Percentiles rank a stretch among this genome's conserved stretches.
phyloP scores from a whole-genome alignment of 1,140 invertebrate species.

The Ruditapes philippinarum region DNA sequence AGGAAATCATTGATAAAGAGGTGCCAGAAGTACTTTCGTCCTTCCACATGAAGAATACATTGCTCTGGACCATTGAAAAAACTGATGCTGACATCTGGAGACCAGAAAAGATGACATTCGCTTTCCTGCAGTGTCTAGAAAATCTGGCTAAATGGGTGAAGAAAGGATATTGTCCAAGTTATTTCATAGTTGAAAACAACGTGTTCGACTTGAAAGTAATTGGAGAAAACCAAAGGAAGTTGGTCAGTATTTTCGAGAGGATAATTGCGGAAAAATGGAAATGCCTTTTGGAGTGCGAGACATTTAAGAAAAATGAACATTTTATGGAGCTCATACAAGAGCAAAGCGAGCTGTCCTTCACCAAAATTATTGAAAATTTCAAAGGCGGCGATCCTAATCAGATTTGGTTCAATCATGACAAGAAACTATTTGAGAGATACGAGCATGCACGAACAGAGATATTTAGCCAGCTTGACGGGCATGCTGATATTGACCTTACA shows the following conservation, averaged over 20 bases:
- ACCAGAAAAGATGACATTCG: not conserved
- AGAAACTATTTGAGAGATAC: not conserved
- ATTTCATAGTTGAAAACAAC: constrained; percentile 2
- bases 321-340: not conserved
- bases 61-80: constrained; percentile 7
- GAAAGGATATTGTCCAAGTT: constrained; percentile 4
- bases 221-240: not conserved
- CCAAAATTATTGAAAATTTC: not conserved
- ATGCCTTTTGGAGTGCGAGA: not conserved
- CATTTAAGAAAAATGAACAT: not conserved
- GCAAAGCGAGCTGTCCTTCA: not conserved
- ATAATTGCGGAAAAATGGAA: not conserved
- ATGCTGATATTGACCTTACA: not conserved
- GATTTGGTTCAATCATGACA: constrained; percentile 10
- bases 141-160: not conserved
- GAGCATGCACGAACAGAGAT: not conserved
- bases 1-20: not conserved
- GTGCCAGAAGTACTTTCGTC: not conserved
- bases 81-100: not conserved
- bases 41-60: constrained; percentile 3
- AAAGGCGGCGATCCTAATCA: not conserved
- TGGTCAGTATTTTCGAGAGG: not conserved
- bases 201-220: not conserved
- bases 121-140: not conserved
- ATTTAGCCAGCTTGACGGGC: not conserved